Evolutionary conservation across 2,113 vertebrate genomes (phyloP), one percentile per base, ranked within the genome.

Genomic region (Podocnemis expansa): DNA sequence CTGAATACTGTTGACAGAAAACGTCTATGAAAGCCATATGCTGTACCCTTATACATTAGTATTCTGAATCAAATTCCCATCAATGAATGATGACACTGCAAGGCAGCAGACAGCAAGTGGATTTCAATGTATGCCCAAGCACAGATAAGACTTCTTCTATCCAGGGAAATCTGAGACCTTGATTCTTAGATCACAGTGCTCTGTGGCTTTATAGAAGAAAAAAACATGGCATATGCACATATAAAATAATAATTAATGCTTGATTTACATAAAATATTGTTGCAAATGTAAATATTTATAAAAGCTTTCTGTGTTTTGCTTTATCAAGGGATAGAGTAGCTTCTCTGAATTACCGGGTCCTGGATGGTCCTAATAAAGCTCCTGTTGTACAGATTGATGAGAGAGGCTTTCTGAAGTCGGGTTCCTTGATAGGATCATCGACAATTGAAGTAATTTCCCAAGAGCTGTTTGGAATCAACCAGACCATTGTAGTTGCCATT

Each of bases 361-460:
- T 99, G 82, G 98, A 98, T 8, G 98, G 95, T 52, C 98, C 98
- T 0, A 98, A 98, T 63, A 98, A 98, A 93, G 80, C 90, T 82
- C 97, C 98, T n/a, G 94, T 99, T 0, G 98, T 99, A 52, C 98
- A 98, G 55, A 95, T 99, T 0, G 99, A 99, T 49, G 98, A 98
- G 80, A 98, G 98, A 84, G 99, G 99, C 81, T 95, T 98, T 55
- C 98, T 99, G 51, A 97, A 85, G 3, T 99, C 99, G 0, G 98
- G 99, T 3, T 98, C 99, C 6, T 95, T 98, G 43, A 98, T 99
- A 0, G 99, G 99, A 63, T 97, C 94, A 1, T 98, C 99, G 34
- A 98, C 98, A 1, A 94, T 99, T 8, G 98, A 99, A 97, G 97
- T 99, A 86, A 98, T 98, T 80, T 99, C 99, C 1, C 99, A 99